Percentiles rank a stretch among this genome's conserved stretches.
Evolutionary conservation across 2,797 vertebrate genomes (phyloP).

Genomic region (Coilia nasus): DNA sequence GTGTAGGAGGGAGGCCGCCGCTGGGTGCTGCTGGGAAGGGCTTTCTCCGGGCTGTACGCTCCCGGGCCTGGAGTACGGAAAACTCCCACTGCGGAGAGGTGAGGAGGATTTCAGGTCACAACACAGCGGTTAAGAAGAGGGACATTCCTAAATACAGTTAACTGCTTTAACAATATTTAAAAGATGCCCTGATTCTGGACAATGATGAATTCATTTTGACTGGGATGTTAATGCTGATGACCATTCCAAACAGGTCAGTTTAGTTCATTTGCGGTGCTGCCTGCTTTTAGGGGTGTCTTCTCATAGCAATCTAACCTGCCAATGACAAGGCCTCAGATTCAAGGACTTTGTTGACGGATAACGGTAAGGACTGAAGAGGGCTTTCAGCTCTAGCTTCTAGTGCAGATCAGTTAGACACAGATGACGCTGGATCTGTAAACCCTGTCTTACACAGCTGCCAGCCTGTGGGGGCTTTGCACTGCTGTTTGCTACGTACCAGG

Average conservation of each 20-base stretch:
- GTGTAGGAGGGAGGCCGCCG: slow-evolving; percentile 79
- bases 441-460: background rate
- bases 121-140: background rate
- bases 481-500: background rate
- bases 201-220: no score
- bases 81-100: slow-evolving; percentile 50
- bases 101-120: no score
- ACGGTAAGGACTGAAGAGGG: background rate
- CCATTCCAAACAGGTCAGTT: no score
- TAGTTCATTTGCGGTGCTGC: no score
- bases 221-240: no score
- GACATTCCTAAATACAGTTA: background rate
- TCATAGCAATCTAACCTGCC: background rate
- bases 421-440: background rate
- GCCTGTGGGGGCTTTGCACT: background rate
- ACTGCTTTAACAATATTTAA: no score
- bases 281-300: no score
- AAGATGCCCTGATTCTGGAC: no score
- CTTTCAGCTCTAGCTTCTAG: background rate
- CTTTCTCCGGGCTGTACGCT: slow-evolving; percentile 84
- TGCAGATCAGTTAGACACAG: slow-evolving; percentile 7
- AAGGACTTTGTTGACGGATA: background rate
- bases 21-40: slow-evolving; percentile 71
- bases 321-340: background rate
- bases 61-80: slow-evolving; percentile 83